Base-by-base conservation (phyloP, 2,888 invertebrate genomes). In the Xanthorhoe spadicearia region DNA sequence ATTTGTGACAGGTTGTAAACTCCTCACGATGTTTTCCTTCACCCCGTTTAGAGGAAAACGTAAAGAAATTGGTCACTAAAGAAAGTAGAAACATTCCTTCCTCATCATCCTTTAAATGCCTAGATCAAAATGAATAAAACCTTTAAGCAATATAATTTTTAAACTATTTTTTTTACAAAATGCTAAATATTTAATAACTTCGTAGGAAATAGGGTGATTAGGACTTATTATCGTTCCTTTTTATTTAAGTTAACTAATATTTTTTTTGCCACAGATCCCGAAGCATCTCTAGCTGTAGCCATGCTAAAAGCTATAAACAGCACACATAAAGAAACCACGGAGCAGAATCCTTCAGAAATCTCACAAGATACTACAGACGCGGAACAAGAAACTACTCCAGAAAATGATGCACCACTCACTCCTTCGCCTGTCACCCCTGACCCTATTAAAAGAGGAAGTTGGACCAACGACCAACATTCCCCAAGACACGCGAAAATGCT, bases 401-500 rank as follows among this genome's bases (percentile, higher is more conserved):
- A 90, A 3, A 86, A 84, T 53, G 91, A 90, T 2, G 77, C 82
- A 4, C 84, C 88, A 0, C 82, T 84, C 0, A 80, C 82, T 6
- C 84, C 88, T 0, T 83, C 85, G 0, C 87, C 90, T 0, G 73
- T 81, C 0, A 88, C 89, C 3, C 88, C 90, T 0, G 91, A 91
- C 0, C 71, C 78, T 1, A 62, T 73, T 0, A 91, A 91, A 71
- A 77, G 86, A 13, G 85, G 83, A 46, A 91, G 89, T 66, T 91
- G 87, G 88, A 77, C 81, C 0, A 85, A 74, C 43, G 89, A 90
- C 1, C 66, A 71, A 9, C 67, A 82, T 58, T 87, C 89, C 1
- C 85, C 89, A 69, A 88, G 89, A 86, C 87, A 86, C 81, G 83
- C 93, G 28, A 85, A 90, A 78, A 85, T 89, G 77, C 72, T 91